Base-by-base conservation (phyloP, 1,140 invertebrate genomes). In the Drosophila serrata region DNA sequence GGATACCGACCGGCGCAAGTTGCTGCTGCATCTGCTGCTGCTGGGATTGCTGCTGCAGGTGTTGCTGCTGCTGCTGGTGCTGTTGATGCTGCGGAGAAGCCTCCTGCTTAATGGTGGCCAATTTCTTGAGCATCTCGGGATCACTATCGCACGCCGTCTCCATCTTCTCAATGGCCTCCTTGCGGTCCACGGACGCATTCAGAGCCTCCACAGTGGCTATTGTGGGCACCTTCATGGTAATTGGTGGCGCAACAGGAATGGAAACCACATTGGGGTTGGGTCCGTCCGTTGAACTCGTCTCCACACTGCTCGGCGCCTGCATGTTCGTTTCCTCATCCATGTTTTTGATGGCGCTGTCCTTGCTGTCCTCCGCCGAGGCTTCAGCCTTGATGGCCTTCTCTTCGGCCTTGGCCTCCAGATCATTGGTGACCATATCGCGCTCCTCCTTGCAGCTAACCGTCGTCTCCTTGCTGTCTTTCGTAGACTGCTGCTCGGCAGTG, bases 391-490 rank as follows among this genome's bases (percentile, higher is more conserved):
- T 78, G n/a, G 69, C 59, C 48, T 92, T 92, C 15, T 91, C 91
- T 12, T 91, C 90, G 9, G 73, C 39, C 42, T 92, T 92, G 39
- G 57, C 56, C 31, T 92, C 91, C 61, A 78, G 58, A 48, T 92
- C 90, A 29, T 58, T 61, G 48, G 55, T 19, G 48, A 74, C 56
- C 7, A 85, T 73, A 11, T 76, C 82, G 29, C 59, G 76, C 75
- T 92, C 90, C 48, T 92, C 91, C 59, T 92, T 88, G 85, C 85
- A 87, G 63, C 77, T 87, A 19, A 80, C 79, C 48, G 59, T 93
- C 91, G 58, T 93, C 92, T 94, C 92, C 74, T 93, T 85, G 93
- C 94, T 94, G 84, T 94, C 92, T 92, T 96, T 94, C 19, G 43
- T 73, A 88, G 94, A 93, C 67, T 95, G 87, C 59, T 90, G 87